phyloP scores from a whole-genome alignment of 2,888 invertebrate species.

The Acholoe squamosa region DNA sequence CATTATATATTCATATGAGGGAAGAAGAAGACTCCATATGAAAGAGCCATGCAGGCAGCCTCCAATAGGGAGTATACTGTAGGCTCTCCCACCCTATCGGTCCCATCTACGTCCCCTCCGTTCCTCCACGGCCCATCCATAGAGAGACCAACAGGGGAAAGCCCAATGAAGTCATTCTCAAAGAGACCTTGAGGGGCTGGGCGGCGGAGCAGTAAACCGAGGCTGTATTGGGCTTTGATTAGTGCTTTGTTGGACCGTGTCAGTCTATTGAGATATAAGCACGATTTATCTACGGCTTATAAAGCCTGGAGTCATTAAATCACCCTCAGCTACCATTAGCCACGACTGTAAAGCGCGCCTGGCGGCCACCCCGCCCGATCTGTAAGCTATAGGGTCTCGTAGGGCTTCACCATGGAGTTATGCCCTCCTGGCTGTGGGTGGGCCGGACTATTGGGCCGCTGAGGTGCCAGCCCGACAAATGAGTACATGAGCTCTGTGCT shows the following conservation, averaged over 20 bases:
- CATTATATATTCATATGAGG: too few species aligned
- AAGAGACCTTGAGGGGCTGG: background rate
- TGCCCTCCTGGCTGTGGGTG: slow-evolving; percentile 30
- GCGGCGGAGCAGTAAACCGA: slow-evolving; percentile 28
- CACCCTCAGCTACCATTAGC: background rate
- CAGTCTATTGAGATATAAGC: slow-evolving; percentile 50
- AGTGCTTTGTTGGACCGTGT: slow-evolving; percentile 40
- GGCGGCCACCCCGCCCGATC: slow-evolving; percentile 5
- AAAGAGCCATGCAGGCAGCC: background rate
- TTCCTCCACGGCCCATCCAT: too few species aligned
- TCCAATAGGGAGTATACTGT: background rate
- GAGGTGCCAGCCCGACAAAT: background rate
- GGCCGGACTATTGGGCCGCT: background rate
- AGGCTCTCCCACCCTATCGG: background rate
- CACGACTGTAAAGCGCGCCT: background rate
- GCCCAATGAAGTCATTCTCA: slow-evolving; percentile 24
- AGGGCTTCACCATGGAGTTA: background rate
- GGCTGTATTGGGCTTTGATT: slow-evolving; percentile 38
- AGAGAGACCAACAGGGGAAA: background rate
- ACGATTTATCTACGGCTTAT: slow-evolving; percentile 49
- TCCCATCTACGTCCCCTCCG: background rate
- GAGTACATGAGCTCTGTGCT: slow-evolving; percentile 28
- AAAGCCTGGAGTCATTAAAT: slow-evolving; percentile 46
- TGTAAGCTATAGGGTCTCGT: slow-evolving; percentile 47
- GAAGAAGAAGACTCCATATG: background rate